Percentiles rank a stretch among this genome's conserved stretches.
Conservation (phyloP, 2,797 vertebrate genomes). For the Telmatherina bonti region DNA sequence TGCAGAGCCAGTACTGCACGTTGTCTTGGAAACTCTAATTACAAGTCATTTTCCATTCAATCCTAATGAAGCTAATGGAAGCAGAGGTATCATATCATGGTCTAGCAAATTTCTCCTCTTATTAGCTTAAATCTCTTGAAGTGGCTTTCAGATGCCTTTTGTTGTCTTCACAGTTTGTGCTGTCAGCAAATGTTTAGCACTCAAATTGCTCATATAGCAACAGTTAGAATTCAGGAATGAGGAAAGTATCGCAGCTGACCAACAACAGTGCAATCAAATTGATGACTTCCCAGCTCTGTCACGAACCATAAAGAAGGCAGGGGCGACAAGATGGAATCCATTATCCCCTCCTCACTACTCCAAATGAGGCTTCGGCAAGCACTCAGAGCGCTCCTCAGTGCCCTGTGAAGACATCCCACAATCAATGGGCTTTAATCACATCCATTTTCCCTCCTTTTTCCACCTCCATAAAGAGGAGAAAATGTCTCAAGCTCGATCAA, state of each 20-base stretch:
- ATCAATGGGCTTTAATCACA: constrained; percentile 73
- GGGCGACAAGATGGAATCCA: constrained; percentile 64
- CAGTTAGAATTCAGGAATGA: constrained; percentile 11
- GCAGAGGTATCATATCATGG: constrained; percentile 55
- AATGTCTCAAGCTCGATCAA: constrained; percentile 55
- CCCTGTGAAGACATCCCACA: constrained; percentile 64
- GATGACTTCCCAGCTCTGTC: constrained; percentile 68
- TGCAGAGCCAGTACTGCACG: constrained; percentile 37
- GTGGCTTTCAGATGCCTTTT: constrained; percentile 21
- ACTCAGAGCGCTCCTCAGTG: constrained; percentile 55
- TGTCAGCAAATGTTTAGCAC: constrained; percentile 17
- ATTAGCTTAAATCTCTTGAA: constrained; percentile 49
- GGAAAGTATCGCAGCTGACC: constrained; percentile 39
- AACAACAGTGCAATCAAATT: constrained; percentile 47
- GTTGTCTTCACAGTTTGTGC: constrained; percentile 16
- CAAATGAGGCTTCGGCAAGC: constrained; percentile 55
- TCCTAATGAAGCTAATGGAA: constrained; percentile 71
- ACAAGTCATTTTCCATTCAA: constrained; percentile 73
- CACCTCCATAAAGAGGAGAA: constrained; percentile 47
- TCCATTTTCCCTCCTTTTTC: constrained; percentile 51
- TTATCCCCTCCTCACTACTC: constrained; percentile 67
- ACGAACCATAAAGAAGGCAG: constrained; percentile 68
- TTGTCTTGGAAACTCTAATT: constrained; percentile 80
- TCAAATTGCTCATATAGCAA: constrained; percentile 18
- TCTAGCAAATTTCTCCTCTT: constrained; percentile 40